Evolutionary conservation across 2,113 vertebrate genomes (phyloP), one percentile per base, ranked within the genome.

Genomic region (Butorides virescens): DNA sequence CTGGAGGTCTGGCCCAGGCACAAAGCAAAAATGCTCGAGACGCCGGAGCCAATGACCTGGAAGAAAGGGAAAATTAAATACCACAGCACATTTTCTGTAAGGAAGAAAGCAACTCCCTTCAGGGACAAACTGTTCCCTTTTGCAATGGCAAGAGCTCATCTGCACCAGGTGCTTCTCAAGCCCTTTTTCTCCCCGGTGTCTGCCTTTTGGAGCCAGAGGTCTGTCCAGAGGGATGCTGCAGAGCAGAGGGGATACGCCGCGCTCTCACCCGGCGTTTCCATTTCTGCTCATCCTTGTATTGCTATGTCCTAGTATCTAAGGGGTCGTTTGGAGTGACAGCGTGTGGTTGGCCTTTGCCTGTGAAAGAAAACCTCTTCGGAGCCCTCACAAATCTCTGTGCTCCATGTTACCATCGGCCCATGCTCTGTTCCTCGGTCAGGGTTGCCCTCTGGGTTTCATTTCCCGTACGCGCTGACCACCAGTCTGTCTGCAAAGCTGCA

Each of bases 41-140:
- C 96, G 1, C 99, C 99, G 36, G 99, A 99, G 50, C 99, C 99
- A 81, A 99, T 97, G 94, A 99, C 98, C 99, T 99, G 96, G 50
- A 36, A 86, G 77, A 73, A 55, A 70, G 19, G 46, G 30, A 73
- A 90, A 94, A 87, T 47, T 19, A 53, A 96, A 87, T 17, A 77
- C 7, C 34, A 30, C 50, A 25, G 75, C 55, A 80, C 10, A 2
- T 78, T 53, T 61, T 65, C 56, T 87, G 73, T 19, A 16, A 73
- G 61, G 76, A 42, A 73, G 42, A 82, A 76, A 87, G 44, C 20
- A 55, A 34, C 37, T 59, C 37, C 61, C 68, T 36, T 22, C 53
- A 46, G 0, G 13, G 77, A 53, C 87, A 81, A 34, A 78, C 56
- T 50, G 77, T 62, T 56, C 85, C 36, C n/a, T 83, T 81, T 52